Percentiles rank a stretch among this genome's conserved stretches.
phyloP scores from a whole-genome alignment of 2,888 invertebrate genomes.

The Acanthosoma haemorrhoidale region DNA sequence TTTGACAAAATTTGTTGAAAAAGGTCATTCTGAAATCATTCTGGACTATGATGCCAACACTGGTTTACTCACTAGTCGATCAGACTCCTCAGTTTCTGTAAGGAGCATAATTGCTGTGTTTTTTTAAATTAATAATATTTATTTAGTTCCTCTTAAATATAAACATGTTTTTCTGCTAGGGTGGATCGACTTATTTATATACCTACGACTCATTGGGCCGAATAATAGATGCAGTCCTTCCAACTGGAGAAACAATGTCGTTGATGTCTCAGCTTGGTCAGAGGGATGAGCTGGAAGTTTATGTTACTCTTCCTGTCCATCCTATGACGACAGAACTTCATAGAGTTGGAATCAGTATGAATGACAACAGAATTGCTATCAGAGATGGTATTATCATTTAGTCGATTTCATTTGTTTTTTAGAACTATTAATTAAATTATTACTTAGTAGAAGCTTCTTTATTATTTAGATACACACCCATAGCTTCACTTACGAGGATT shows the following conservation, averaged over 20 bases:
- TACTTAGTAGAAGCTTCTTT: too few species aligned
- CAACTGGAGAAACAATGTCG: constrained; percentile 83
- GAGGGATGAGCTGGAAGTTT: constrained; percentile 69
- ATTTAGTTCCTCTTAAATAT: not conserved
- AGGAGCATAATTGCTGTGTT: too few species aligned
- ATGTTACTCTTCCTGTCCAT: constrained; percentile 54
- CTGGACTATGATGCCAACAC: constrained; percentile 85
- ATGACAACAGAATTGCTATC: constrained; percentile 60
- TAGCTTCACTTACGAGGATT: too few species aligned
- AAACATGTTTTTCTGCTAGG: constrained; percentile 48
- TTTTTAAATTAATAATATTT: not conserved
- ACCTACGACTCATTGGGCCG: constrained; percentile 86
- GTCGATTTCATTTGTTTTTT: too few species aligned
- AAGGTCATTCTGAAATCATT: constrained; percentile 82
- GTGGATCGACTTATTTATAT: constrained; percentile 82
- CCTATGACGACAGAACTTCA: constrained; percentile 39
- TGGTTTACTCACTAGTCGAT: constrained; percentile 77
- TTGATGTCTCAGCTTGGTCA: constrained; percentile 71
- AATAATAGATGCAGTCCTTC: constrained; percentile 76
- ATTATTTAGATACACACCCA: too few species aligned
- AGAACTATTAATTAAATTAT: too few species aligned
- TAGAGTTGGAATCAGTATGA: constrained; percentile 41
- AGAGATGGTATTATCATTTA: constrained; percentile 52
- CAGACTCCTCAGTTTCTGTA: constrained; percentile 56
- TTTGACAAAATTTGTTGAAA: constrained; percentile 79